Evolutionary conservation across 2,113 vertebrate genomes (phyloP).

Genomic region (Damaliscus lunatus): DNA sequence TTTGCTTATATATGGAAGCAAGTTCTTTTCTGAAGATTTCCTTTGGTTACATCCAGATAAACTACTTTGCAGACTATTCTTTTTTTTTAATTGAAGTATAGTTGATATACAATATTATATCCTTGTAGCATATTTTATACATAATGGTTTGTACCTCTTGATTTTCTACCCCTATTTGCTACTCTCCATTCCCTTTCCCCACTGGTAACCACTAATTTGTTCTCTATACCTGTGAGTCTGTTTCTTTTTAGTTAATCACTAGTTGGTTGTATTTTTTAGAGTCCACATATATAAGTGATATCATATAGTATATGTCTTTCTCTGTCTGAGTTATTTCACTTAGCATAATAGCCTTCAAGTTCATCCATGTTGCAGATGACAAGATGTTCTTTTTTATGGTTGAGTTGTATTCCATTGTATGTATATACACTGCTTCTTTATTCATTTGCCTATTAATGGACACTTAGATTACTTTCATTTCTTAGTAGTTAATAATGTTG

Average conservation of each 20-base stretch:
- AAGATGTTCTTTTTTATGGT: not conserved
- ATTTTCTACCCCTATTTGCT: not conserved
- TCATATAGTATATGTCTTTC: not conserved
- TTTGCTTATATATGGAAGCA: not conserved
- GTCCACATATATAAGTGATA: not conserved
- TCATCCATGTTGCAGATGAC: not conserved
- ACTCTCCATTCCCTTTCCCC: not conserved
- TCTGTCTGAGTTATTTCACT: not conserved
- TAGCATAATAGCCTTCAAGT: not conserved
- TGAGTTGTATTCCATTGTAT: not conserved
- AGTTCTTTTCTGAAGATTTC: not conserved
- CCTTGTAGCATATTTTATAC: not conserved
- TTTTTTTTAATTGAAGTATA: not conserved
- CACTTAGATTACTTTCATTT: not conserved
- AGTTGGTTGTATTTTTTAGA: not conserved
- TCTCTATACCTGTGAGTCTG: not conserved
- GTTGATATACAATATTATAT: not conserved
- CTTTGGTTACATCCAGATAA: not conserved
- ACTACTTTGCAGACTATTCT: not conserved
- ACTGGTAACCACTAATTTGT: not conserved
- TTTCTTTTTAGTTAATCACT: not conserved
- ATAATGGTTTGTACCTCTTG: not conserved
- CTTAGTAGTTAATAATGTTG: not conserved
- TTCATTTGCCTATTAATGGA: not conserved
- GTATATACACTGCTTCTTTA: not conserved